Evolutionary conservation across 2,888 invertebrate species (phyloP).

Genomic region (Stramonita haemastoma): DNA sequence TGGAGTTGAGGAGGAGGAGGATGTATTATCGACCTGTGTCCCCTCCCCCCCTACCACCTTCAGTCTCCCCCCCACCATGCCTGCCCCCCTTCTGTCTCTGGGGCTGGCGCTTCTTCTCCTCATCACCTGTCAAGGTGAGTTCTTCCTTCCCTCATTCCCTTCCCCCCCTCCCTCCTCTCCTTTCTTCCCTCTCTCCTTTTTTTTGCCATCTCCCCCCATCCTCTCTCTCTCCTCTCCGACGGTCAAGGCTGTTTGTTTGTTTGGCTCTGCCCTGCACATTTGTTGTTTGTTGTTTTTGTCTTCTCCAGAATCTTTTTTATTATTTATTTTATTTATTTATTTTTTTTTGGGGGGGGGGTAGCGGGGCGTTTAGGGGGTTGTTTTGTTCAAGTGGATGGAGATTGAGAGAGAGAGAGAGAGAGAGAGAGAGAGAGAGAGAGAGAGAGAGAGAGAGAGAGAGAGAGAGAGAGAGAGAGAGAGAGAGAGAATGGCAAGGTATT

Average conservation of each 20-base stretch:
- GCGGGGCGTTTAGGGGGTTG: background rate
- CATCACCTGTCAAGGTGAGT: background rate
- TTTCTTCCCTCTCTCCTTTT: background rate
- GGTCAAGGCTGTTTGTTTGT: no score
- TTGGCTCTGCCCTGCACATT: no score
- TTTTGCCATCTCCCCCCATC: background rate
- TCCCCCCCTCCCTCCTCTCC: background rate
- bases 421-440: background rate
- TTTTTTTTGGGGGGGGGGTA: no score
- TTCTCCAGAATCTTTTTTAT: no score
- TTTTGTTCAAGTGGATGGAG: background rate
- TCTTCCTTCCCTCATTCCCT: no score
- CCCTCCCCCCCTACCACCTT: background rate
- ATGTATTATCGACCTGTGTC: background rate
- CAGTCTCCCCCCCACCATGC: background rate
- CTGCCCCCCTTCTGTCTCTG: no score
- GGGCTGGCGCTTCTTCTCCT: conserved; percentile 10
- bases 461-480: background rate
- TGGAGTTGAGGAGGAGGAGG: background rate
- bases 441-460: background rate
- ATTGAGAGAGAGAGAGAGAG: background rate
- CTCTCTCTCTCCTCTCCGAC: background rate
- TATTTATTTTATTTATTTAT: no score
- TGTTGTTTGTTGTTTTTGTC: no score
- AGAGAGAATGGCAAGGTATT: background rate